phyloP scores from a whole-genome alignment of 1,140 invertebrate genomes.

The Myzus persicae region DNA sequence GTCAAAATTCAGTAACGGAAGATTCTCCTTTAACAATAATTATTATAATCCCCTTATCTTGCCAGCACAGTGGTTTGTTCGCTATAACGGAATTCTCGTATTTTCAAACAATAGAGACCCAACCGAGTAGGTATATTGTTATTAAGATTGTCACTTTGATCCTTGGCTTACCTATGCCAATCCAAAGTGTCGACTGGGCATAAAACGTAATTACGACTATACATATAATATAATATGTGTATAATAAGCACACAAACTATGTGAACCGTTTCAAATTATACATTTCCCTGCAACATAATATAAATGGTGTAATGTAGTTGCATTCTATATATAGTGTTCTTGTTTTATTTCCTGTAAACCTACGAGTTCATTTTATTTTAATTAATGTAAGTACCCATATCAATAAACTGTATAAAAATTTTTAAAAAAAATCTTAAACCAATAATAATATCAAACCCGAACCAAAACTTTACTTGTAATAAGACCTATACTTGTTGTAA shows the following conservation, averaged over 20 bases:
- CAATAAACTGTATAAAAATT: background rate
- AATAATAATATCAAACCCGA: background rate
- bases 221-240: too few relatives aligned
- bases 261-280: background rate
- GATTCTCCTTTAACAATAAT: background rate
- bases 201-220: background rate
- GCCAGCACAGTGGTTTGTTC: background rate
- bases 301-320: background rate
- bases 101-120: constrained; percentile 7
- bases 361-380: background rate
- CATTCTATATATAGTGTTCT: background rate
- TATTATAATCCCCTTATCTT: constrained; percentile 32
- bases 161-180: background rate
- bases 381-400: too few relatives aligned
- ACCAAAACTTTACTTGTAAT: background rate
- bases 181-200: background rate
- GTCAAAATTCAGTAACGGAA: background rate
- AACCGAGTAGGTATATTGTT: background rate
- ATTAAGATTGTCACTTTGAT: constrained; percentile 36
- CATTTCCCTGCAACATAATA: background rate
- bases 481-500: too few relatives aligned
- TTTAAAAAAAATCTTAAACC: background rate
- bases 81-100: constrained; percentile 1
- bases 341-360: background rate
- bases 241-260: background rate